Evolutionary conservation across 2,797 vertebrate genomes (phyloP).

Genomic region (Periparus ater): DNA sequence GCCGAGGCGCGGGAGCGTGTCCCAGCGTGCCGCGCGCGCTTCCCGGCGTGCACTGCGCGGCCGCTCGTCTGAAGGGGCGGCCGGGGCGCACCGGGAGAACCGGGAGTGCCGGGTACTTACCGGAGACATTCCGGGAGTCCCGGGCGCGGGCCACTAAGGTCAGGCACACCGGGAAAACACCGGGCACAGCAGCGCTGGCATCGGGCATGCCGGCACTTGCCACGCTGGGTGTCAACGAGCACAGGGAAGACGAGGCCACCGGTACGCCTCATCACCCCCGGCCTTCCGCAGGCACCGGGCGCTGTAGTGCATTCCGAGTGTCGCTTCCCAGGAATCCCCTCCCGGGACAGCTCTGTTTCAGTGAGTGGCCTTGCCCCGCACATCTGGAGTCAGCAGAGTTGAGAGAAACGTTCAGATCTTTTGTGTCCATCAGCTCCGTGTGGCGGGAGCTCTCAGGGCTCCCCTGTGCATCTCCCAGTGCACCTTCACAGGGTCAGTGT

Average conservation of each 20-base stretch:
- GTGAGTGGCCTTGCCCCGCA: neutral
- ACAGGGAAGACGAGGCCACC: too few species aligned
- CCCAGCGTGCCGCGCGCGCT: neutral
- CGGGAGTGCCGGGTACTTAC: accelerated
- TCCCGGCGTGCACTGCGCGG: neutral
- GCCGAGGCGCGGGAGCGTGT: neutral
- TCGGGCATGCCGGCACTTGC: too few species aligned
- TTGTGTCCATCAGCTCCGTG: neutral
- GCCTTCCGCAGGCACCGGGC: accelerated
- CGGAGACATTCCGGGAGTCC: accelerated
- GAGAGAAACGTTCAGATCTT: accelerated
- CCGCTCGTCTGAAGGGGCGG: neutral
- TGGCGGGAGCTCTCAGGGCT: neutral
- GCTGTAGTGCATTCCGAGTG: accelerated
- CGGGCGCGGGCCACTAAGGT: accelerated
- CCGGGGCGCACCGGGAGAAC: accelerated
- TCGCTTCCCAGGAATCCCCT: neutral
- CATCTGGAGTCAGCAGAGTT: neutral
- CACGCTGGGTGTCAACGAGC: neutral
- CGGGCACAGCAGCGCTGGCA: neutral
- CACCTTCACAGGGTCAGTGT: accelerated
- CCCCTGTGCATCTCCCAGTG: accelerated
- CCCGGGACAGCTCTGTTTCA: neutral
- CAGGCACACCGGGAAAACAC: neutral
- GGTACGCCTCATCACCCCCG: accelerated